Base-by-base conservation (phyloP, 2,113 vertebrate species). In the Pachypanchax playfairii region DNA sequence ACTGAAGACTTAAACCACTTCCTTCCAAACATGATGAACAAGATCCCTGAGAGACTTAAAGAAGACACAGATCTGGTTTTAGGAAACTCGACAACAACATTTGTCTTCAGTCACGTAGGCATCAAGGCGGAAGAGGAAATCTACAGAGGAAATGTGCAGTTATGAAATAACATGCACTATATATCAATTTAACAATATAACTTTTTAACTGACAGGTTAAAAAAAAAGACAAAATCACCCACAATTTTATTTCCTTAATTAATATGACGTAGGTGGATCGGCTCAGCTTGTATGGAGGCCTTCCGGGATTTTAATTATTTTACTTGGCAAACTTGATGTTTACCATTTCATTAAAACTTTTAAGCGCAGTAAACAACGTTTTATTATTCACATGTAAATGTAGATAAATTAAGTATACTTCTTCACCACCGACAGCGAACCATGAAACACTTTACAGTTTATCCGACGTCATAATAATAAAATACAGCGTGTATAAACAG, bases 11-110 rank as follows among this genome's bases (percentile, higher is more conserved):
- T 86, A 26, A 56, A 80, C 58, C 58, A 60, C n/a, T 70, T 35
- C 38, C 51, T 66, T 55, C 49, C 52, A 51, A 61, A 81, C 88
- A 91, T 92, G 53, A 14, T 70, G 38, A 7, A n/a, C 10, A 38
- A 20, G 58, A 46, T 55, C 46, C 59, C 71, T 82, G 49, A 24
- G 8, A 41, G 20, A 72, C 36, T 62, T 4, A 31, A 5, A 60
- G 7, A 51, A 62, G 22, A 63, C 0, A 71, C 38, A 61, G 4
- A 28, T 1, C 1, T 26, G 38, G n/a, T 31, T 24, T 11, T 5
- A 11, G 4, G 11, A 22, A 13, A n/a, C 14, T 58, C 56, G 39
- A 59, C 35, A 65, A 59, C 38, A 48, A 13, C 8, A 25, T 7
- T 53, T 3, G 41, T 28, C 41, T 18, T 2, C 1, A 13, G 29